phyloP scores from a whole-genome alignment of 2,888 invertebrate genomes.

The Microctonus aethiopoides region DNA sequence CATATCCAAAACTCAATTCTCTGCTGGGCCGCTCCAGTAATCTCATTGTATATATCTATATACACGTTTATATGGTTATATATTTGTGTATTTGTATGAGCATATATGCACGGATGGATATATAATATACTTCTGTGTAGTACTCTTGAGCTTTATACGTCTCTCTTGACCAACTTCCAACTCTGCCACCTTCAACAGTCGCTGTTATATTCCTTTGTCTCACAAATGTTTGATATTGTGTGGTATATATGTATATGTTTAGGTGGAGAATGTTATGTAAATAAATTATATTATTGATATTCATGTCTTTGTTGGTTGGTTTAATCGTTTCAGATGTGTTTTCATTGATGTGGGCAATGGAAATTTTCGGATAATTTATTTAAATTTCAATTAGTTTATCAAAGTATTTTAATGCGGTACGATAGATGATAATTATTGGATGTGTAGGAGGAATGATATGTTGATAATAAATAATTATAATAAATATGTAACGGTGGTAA shows the following conservation, averaged over 20 bases:
- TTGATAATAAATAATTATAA: too few species aligned
- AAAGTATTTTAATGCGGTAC: too few species aligned
- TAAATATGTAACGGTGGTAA: too few species aligned
- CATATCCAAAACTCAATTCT: conserved; percentile 54
- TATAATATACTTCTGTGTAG: not conserved
- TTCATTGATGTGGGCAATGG: too few species aligned
- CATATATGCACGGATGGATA: not conserved
- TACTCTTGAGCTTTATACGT: not conserved
- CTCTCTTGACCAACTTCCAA: conserved; percentile 10
- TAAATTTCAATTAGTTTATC: too few species aligned
- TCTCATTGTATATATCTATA: not conserved
- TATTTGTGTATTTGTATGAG: not conserved
- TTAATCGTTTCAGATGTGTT: not conserved
- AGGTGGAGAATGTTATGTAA: not conserved
- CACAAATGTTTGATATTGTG: not conserved
- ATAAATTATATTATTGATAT: conserved; percentile 6
- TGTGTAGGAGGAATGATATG: too few species aligned
- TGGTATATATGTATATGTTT: too few species aligned
- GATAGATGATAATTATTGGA: too few species aligned
- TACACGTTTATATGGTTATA: not conserved
- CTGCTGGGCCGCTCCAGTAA: conserved; percentile 34
- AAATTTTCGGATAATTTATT: too few species aligned
- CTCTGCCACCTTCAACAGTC: not conserved
- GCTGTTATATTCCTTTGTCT: not conserved
- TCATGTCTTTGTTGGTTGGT: not conserved